phyloP scores from a whole-genome alignment of 2,113 vertebrate species.

The Furnarius figulus region DNA sequence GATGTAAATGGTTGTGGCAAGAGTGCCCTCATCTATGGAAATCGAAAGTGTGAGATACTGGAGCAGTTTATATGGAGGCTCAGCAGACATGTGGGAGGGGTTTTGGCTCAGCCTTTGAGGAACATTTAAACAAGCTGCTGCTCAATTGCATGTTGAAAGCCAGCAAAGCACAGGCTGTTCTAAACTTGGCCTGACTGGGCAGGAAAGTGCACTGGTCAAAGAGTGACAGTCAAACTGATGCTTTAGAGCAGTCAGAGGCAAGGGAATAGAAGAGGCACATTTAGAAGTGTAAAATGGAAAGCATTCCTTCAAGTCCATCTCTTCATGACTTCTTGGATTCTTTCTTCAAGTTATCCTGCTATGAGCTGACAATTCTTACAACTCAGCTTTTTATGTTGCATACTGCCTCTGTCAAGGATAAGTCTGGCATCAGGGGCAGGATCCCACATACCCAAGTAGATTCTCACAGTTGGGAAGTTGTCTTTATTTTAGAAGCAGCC shows the following conservation, averaged over 20 bases:
- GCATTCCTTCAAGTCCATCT: background rate
- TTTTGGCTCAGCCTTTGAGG: background rate
- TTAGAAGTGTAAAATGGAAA: background rate
- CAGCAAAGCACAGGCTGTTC: background rate
- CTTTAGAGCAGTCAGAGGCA: background rate
- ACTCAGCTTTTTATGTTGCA: background rate
- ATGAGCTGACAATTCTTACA: background rate
- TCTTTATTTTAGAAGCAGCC: background rate
- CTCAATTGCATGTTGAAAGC: background rate
- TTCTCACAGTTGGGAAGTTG: background rate
- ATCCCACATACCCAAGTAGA: background rate
- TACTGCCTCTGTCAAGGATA: background rate
- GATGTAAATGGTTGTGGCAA: background rate
- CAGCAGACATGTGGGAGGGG: background rate
- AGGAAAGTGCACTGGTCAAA: background rate
- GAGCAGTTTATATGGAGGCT: background rate
- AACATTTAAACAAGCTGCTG: background rate
- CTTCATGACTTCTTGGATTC: background rate
- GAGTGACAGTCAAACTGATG: background rate
- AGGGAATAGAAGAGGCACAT: background rate
- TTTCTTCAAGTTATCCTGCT: background rate
- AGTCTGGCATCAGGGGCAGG: background rate
- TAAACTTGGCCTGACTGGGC: background rate
- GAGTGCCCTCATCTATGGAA: background rate
- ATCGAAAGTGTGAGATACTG: background rate